Base-by-base conservation (phyloP, 2,888 invertebrate species). In the Anarsia innoxiella region DNA sequence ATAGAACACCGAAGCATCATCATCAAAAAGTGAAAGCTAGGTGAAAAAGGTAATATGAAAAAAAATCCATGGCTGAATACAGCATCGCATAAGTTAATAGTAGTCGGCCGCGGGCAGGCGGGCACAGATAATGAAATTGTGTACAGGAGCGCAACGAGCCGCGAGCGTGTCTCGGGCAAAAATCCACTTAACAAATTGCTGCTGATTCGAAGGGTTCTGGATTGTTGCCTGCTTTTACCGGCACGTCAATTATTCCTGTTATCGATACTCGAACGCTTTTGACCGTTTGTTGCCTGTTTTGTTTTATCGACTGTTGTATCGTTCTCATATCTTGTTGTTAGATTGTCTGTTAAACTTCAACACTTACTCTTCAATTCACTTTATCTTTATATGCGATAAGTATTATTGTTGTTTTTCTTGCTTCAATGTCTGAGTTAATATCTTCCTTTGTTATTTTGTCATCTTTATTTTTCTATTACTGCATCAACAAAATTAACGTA, bases 111-210 rank as follows among this genome's bases (percentile, higher is more conserved):
- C 70, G 71, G 68, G 67, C 69, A 63, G 68, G 73, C 75, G 70
- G 68, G 72, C 70, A 69, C 69, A 78, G 79, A 82, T 84, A 84
- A 84, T 84, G 83, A 83, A 84, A 84, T 84, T 84, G 84, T 83
- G 84, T 83, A 79, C 77, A 83, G 79, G 68, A 78, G 83, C 83
- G 84, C 82, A 79, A 74, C 83, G 84, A 77, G 78, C 68, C 80
- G 75, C 64, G 80, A 75, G 78, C 80, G 78, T 79, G 83, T 82
- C 83, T 83, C 84, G 82, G 75, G 71, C 80, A 84, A 85, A 85
- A 86, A 85, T 86, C 85, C 86, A 85, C 85, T 85, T 86, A 84
- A 85, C 85, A 86, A 85, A 85, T 86, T 86, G 84, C 83, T 79
- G 84, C 82, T 83, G 84, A 84, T 84, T 83, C 82, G 80, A 72